Conservation (phyloP, 2,113 vertebrate species). For the Petrocephalus microphthalmus region DNA sequence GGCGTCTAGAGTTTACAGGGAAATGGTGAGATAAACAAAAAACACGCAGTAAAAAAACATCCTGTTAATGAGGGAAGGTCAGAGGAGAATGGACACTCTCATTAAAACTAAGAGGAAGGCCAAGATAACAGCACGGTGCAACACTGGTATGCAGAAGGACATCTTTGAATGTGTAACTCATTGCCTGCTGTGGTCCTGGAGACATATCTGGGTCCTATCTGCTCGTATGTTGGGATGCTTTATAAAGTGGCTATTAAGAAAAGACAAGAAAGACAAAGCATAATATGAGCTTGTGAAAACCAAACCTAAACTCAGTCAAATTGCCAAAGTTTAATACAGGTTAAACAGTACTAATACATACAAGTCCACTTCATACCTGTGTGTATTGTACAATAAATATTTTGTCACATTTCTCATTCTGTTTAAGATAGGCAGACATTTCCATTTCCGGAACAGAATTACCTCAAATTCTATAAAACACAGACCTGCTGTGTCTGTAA, state of each 20-base stretch:
- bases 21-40: neutral
- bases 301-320: conserved; percentile 40
- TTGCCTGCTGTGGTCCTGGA: neutral
- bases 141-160: neutral
- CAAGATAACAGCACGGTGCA: neutral
- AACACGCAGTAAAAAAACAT: neutral
- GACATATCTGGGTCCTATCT: neutral
- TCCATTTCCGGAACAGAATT: conserved; percentile 41
- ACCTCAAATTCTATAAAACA: conserved; percentile 45
- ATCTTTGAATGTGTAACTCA: neutral
- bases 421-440: conserved; percentile 36
- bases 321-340: conserved; percentile 55
- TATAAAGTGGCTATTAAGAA: neutral
- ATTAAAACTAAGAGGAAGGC: neutral
- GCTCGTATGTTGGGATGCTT: neutral
- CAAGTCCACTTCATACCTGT: conserved; percentile 43
- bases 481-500: conserved; percentile 48
- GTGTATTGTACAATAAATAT: conserved; percentile 52
- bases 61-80: neutral
- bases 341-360: conserved; percentile 48
- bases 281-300: conserved; percentile 24
- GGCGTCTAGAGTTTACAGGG: neutral
- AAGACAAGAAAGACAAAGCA: conserved; percentile 9
- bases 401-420: conserved; percentile 38
- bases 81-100: neutral